Percentiles rank a stretch among this genome's conserved stretches.
These are phyloP conservation scores for Nannospalax galili DNA, from an alignment of 2,113 vertebrate species.

Conservation along the genomic window DNA sequence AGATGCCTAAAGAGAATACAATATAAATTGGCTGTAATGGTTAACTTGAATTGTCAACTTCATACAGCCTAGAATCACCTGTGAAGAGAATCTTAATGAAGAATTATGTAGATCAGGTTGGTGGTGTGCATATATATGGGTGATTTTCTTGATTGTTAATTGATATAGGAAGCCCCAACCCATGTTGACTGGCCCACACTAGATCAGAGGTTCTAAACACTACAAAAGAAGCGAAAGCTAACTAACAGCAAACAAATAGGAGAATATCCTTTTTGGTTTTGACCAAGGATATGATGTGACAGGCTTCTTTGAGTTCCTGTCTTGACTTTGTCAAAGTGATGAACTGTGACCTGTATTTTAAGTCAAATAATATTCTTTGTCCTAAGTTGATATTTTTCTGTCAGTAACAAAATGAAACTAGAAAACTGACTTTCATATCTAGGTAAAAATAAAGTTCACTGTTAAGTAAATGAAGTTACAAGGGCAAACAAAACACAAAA, in stretches of 20 bases:
- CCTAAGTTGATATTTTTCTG: neutral
- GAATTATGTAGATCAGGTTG: neutral
- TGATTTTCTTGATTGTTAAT: neutral
- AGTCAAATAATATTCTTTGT: neutral
- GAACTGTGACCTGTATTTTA: neutral
- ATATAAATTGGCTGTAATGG: neutral
- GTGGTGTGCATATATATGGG: accelerated
- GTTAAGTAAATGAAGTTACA: neutral
- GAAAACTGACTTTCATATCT: neutral
- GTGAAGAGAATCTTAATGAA: neutral
- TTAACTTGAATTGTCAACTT: neutral
- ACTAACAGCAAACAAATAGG: neutral
- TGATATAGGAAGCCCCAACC: neutral
- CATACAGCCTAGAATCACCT: neutral
- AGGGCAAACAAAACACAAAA: neutral
- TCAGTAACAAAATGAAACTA: neutral
- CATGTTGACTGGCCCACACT: no score
- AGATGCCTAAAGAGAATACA: neutral
- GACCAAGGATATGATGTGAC: neutral
- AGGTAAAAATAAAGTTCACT: neutral
- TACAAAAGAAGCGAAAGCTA: neutral
- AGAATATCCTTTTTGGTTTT: neutral
- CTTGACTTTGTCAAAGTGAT: neutral
- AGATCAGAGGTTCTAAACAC: neutral
- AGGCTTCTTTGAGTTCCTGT: neutral